Conservation (phyloP, 2,888 invertebrate genomes). For the Drosophila maculinotata region DNA sequence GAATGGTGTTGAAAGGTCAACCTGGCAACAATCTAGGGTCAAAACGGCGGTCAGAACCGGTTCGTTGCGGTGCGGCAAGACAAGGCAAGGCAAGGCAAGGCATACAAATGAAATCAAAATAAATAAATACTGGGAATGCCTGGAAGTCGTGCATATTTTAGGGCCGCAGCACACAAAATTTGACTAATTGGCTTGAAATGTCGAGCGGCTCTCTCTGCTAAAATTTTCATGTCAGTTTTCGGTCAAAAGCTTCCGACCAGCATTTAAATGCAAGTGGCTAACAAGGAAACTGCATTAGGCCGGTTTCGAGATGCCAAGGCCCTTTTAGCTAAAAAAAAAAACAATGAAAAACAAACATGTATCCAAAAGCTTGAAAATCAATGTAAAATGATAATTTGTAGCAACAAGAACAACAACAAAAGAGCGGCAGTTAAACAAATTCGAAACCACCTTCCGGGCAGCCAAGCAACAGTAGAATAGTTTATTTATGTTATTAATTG, state of each 20-base stretch:
- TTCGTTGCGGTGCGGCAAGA: too few species aligned
- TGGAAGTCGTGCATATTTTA: slow-evolving; percentile 37
- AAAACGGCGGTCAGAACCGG: slow-evolving; percentile 40
- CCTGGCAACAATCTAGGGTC: slow-evolving; percentile 8
- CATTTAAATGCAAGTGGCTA: slow-evolving; percentile 70
- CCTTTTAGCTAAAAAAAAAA: slow-evolving; percentile 17
- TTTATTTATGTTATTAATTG: slow-evolving; percentile 31
- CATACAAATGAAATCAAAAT: slow-evolving; percentile 23
- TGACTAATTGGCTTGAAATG: slow-evolving; percentile 70
- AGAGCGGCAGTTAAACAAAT: slow-evolving; percentile 36
- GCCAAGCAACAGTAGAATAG: slow-evolving; percentile 3
- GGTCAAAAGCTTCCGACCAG: slow-evolving; percentile 31
- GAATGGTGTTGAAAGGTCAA: slow-evolving; percentile 56
- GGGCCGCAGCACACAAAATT: slow-evolving; percentile 47
- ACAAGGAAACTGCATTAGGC: slow-evolving; percentile 76
- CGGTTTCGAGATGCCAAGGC: slow-evolving; percentile 6
- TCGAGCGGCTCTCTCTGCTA: slow-evolving; percentile 23
- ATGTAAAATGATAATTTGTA: slow-evolving; percentile 50
- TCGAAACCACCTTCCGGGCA: slow-evolving; percentile 29
- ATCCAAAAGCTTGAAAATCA: slow-evolving; percentile 29
- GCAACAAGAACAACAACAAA: neutral
- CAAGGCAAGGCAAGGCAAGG: too few species aligned
- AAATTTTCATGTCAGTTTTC: slow-evolving; percentile 30
- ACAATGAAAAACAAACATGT: slow-evolving; percentile 2
- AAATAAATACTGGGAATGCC: slow-evolving; percentile 31